These are phyloP conservation scores for Phania funesta DNA, from an alignment of 2,888 invertebrate genomes.

Conservation along the genomic window DNA sequence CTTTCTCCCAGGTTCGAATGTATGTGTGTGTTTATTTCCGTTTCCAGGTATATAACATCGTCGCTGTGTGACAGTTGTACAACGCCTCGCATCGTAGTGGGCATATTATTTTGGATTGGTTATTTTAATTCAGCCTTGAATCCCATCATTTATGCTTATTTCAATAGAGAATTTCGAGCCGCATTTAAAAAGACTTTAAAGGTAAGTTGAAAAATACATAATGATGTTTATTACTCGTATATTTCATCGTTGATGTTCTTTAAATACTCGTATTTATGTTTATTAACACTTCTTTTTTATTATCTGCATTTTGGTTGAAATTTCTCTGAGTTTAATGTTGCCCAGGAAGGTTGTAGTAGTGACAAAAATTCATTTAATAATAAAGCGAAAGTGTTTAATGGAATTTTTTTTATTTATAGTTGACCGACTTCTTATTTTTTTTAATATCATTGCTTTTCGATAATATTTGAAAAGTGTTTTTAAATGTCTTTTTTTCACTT, in stretches of 20 bases:
- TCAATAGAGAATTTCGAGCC: conserved; percentile 97
- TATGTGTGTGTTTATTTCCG: conserved; percentile 18
- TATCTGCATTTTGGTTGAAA: too few relatives aligned
- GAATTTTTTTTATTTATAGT: too few relatives aligned
- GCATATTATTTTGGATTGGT: conserved; percentile 97
- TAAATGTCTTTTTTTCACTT: too few relatives aligned
- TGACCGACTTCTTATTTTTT: too few relatives aligned
- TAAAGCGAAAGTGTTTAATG: too few relatives aligned
- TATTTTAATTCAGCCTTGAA: conserved; percentile 98
- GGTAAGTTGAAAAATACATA: conserved; percentile 71
- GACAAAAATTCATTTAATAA: too few relatives aligned
- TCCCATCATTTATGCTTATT: conserved; percentile 98
- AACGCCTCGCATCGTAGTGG: conserved; percentile 92
- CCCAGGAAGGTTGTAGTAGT: too few relatives aligned
- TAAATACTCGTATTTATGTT: conserved; percentile 34
- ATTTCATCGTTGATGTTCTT: conserved; percentile 39
- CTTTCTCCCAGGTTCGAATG: background rate
- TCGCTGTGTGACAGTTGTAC: conserved; percentile 89
- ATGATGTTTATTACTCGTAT: conserved; percentile 25
- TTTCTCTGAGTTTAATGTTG: too few relatives aligned
- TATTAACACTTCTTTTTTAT: conserved; percentile 19
- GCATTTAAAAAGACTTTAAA: conserved; percentile 95
- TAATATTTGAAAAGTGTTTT: too few relatives aligned
- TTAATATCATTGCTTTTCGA: too few relatives aligned
- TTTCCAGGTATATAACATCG: conserved; percentile 90